Evolutionary conservation across 2,113 vertebrate genomes (phyloP), one percentile per base, ranked within the genome.

Genomic region (Pseudopipra pipra): DNA sequence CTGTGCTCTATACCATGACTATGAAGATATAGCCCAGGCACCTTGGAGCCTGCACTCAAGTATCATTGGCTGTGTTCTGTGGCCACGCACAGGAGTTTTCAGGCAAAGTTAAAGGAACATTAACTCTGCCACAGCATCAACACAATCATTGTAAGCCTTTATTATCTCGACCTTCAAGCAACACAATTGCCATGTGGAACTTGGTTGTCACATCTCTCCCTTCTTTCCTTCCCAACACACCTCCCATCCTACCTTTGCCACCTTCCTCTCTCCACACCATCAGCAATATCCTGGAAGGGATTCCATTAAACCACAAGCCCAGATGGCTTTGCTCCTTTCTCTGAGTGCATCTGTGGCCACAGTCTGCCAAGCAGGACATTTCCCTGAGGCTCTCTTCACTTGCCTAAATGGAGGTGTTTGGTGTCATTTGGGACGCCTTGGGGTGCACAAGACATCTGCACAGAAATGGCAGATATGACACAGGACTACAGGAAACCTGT

Each of bases 401-500:
- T 84, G 51, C 76, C 70, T 87, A n/a, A 87, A 54, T 3, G 10
- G 41, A 89, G 87, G 74, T 31, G 76, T 67, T 77, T 71, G 46
- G 47, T 91, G 54, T 56, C 95, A 82, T 93, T 94, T 96, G 87
- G 58, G 71, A 85, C 1, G 49, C 85, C 95, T 74, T 78, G 47
- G 81, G 84, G 77, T 43, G 31, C 70, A 66, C 44, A 68, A 82
- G 92, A 77, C 90, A 93, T 55, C 90, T 94, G 85, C 90, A 84
- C 31, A 92, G 59, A 92, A 84, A 78, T 13, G 33, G 46, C 59
- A 89, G 59, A 59, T 77, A 77, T 8, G 27, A 86, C 65, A 70
- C 19, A 37, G n/a, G 59, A 80, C 83, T 71, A 74, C 51, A 80
- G 75, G 72, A 92, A 82, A 86, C 49, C 47, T 89, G 73, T 49